Evolutionary conservation across 1,140 invertebrate genomes (phyloP), one percentile per base, ranked within the genome.

Genomic region (Aphaenogaster rudis): DNA sequence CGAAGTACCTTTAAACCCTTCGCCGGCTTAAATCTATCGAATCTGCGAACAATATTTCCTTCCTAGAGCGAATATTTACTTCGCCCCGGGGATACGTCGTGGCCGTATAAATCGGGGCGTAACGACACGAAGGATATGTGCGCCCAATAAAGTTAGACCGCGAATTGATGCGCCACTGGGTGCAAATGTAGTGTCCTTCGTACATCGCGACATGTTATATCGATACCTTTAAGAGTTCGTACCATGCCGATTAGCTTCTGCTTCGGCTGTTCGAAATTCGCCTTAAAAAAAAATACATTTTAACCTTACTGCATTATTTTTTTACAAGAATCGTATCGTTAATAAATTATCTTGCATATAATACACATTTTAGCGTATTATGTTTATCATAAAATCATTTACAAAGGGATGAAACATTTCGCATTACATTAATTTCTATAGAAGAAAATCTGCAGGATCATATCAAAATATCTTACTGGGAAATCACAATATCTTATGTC

Each of bases 51-150:
- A 48, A 74, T 84, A 84, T 61, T 76, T 84, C 21, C 69, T 84
- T 84, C 54, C 69, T 50, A 45, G 80, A 21, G 78, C 67, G 67
- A 84, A 84, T 84, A 84, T 84, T 84, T 76, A 84, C 80, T 76
- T 76, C 54, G 33, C 80, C 80, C 80, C 80, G 42, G 80, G 80
- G 80, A 84, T 84, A 76, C 80, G 42, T 84, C 80, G 69, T n/a
- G 69, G 42, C 57, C 71, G 57, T 63, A 69, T 80, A 84, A 84
- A 84, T 84, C 69, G 39, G 69, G 33, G 54, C 54, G 80, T 84
- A 84, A 84, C 80, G 69, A 84, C 80, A 76, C 57, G 69, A 42
- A 82, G 80, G 52, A 82, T 76, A 63, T 63, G 80, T 50, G 80
- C 69, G 69, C 80, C 42, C 54, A 61, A 84, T 84, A 74, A 76